A percentile compares a stretch with the other conserved stretches of the same genome.
Conservation (phyloP, 92 coral and sea anemone genomes). For the Muricea muricata region DNA sequence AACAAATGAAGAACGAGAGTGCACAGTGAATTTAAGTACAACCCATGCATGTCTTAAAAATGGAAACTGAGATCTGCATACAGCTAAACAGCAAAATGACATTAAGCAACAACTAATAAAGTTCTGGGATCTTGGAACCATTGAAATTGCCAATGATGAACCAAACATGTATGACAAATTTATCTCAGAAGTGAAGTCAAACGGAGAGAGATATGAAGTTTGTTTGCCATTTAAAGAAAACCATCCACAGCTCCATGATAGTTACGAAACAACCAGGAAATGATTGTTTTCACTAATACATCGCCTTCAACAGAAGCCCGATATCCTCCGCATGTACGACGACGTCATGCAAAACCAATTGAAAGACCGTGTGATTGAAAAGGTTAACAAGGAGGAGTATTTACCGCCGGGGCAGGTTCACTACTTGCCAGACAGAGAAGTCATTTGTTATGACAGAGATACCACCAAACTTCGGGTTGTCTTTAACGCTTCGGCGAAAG, state of each 20-base stretch:
- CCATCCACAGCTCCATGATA: constrained; percentile 55
- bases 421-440: constrained; percentile 58
- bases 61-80: not conserved
- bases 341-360: constrained; percentile 55
- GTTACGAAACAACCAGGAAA: constrained; percentile 26
- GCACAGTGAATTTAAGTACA: constrained; percentile 26
- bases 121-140: constrained; percentile 56
- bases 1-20: not conserved
- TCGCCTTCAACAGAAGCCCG: constrained; percentile 51
- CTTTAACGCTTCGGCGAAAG: constrained; percentile 45
- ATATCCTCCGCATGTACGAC: constrained; percentile 27
- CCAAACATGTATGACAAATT: constrained; percentile 33
- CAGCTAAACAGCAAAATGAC: not conserved
- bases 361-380: constrained; percentile 35
- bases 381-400: not conserved
- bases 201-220: constrained; percentile 59
- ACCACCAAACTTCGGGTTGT: constrained; percentile 61
- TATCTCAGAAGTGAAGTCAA: constrained; percentile 4
- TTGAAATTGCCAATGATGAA: constrained; percentile 40
- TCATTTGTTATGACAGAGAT: constrained; percentile 52
- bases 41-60: too few species aligned
- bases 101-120: not conserved
- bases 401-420: constrained; percentile 28
- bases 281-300: too few species aligned
- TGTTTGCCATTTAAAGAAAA: constrained; percentile 57